phyloP scores from a whole-genome alignment of 2,797 vertebrate species.

The Esox masquinongy region DNA sequence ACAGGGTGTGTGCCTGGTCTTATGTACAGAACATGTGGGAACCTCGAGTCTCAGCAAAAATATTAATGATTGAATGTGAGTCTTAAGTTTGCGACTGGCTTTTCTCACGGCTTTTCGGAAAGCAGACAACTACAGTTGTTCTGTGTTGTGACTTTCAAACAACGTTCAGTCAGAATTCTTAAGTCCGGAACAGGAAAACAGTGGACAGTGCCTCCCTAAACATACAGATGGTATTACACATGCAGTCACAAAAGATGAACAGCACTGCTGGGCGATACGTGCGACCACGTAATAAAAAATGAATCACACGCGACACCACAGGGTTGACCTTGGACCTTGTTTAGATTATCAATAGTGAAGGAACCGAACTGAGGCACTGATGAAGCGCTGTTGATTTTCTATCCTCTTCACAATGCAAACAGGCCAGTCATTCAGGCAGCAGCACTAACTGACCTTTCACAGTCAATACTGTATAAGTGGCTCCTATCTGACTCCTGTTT shows the following conservation, averaged over 20 bases:
- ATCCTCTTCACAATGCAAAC: conserved; percentile 11
- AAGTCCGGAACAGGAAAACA: background rate
- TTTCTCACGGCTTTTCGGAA: no score
- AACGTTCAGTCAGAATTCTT: background rate
- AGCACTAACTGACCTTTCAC: conserved; percentile 48
- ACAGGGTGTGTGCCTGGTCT: background rate
- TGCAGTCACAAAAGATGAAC: background rate
- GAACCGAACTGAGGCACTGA: background rate
- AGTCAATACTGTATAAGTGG: conserved; percentile 25
- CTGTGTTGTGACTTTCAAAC: no score
- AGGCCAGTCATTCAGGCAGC: conserved; percentile 1
- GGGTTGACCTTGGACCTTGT: conserved; percentile 8
- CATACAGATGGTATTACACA: background rate
- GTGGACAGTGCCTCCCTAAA: background rate
- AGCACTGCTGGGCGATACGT: background rate
- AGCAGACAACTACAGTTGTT: no score
- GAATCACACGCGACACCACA: conserved; percentile 17
- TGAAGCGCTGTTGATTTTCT: conserved; percentile 24
- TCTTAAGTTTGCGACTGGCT: no score
- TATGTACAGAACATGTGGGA: background rate
- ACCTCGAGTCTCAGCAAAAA: background rate
- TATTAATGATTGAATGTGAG: background rate
- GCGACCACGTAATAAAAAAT: conserved; percentile 24
- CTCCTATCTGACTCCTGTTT: conserved; percentile 55
- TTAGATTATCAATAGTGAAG: background rate